Evolutionary conservation across 2,888 invertebrate species (phyloP).

Genomic region (Taphrorychus bicolor): DNA sequence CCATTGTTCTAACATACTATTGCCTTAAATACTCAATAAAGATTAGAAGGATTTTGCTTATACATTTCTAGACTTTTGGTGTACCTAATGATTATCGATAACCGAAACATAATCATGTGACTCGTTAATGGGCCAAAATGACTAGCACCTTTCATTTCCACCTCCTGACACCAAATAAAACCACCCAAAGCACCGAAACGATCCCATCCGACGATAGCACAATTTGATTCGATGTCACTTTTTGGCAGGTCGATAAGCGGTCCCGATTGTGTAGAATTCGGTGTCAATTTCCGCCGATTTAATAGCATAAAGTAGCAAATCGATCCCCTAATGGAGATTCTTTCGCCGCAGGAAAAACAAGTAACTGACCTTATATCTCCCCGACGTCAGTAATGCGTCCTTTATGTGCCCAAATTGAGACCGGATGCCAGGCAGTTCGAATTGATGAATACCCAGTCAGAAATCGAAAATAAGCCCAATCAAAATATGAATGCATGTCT

Average conservation of each 20-base stretch:
- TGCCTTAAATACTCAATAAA: no score
- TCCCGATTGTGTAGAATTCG: conserved; percentile 4
- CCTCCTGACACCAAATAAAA: not conserved
- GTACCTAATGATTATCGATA: no score
- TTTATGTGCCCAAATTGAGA: not conserved
- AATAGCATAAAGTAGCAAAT: conserved; percentile 6
- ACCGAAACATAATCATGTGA: not conserved
- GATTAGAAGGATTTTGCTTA: no score
- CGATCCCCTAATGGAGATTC: conserved; percentile 10
- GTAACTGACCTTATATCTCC: not conserved
- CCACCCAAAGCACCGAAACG: not conserved
- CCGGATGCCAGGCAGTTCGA: not conserved
- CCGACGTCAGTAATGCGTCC: not conserved
- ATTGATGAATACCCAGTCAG: not conserved
- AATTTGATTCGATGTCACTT: conserved; percentile 9
- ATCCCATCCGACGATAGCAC: not conserved
- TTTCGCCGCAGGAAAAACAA: not conserved
- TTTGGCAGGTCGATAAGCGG: conserved; percentile 9
- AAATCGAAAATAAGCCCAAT: not conserved
- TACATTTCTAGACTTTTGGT: no score
- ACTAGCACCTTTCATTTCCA: not conserved
- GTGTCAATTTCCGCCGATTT: conserved; percentile 13
- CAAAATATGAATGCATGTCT: not conserved
- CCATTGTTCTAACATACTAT: no score
- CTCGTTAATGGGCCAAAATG: not conserved